These are phyloP conservation scores for Nixonia krombeini DNA, from an alignment of 1,140 invertebrate genomes.

Conservation along the genomic window DNA sequence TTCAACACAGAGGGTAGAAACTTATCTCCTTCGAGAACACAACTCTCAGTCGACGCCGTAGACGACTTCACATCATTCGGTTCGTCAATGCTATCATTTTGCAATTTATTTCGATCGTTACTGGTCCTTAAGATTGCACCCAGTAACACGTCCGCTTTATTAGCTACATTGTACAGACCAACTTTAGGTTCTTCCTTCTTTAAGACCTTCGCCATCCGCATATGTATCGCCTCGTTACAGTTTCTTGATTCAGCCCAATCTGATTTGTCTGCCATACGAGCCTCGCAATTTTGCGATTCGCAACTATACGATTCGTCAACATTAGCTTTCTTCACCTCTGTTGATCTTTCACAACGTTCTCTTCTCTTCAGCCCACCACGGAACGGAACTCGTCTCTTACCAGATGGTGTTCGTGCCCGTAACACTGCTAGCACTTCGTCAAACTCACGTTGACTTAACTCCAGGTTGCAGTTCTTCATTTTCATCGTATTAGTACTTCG, in stretches of 20 bases:
- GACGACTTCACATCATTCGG: conserved; percentile 42
- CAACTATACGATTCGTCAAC: neutral
- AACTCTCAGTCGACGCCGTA: neutral
- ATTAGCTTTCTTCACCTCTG: conserved; percentile 54
- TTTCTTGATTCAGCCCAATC: neutral
- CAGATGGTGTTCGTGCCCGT: conserved; percentile 57
- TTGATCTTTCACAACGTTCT: conserved; percentile 49
- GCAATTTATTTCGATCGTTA: conserved; percentile 52
- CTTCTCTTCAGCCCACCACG: conserved; percentile 47
- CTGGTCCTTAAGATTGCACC: conserved; percentile 72
- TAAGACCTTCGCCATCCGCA: neutral
- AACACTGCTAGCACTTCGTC: conserved; percentile 71
- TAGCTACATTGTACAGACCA: conserved; percentile 52
- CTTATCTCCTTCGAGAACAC: conserved; percentile 53
- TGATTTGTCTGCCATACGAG: neutral
- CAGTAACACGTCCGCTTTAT: conserved; percentile 72
- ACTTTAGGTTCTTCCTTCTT: conserved; percentile 27
- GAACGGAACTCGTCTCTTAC: conserved; percentile 49
- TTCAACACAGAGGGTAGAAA: conserved; percentile 56
- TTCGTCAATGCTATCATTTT: too few relatives aligned
- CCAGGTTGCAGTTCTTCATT: conserved; percentile 63
- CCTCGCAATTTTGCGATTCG: neutral
- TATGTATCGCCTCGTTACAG: neutral
- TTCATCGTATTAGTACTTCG: conserved; percentile 7
- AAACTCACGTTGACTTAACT: conserved; percentile 69